Conservation (phyloP, 1,140 invertebrate genomes). For the Dysdera silvatica region DNA sequence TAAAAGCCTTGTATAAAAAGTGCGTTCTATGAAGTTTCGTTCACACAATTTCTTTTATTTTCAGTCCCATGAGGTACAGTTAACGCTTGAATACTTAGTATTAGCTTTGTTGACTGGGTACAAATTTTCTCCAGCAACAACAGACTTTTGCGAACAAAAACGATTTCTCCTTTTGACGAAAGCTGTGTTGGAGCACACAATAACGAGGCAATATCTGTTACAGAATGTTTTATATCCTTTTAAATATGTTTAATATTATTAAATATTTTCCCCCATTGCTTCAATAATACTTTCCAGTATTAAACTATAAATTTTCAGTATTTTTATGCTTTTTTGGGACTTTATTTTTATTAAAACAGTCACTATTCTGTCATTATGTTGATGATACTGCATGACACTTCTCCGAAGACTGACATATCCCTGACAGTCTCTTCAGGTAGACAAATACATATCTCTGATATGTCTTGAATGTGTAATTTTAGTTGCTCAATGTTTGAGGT, state of each 20-base stretch:
- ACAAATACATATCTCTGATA: no score
- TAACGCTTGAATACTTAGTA: constrained; percentile 53
- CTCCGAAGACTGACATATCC: no score
- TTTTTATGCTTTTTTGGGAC: background rate
- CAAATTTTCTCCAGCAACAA: constrained; percentile 52
- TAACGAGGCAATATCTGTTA: constrained; percentile 56
- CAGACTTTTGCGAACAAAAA: constrained; percentile 55
- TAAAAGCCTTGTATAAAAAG: no score
- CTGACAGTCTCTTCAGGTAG: no score
- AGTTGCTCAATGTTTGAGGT: no score
- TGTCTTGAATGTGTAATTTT: no score
- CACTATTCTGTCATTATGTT: background rate
- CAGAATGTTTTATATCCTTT: constrained; percentile 47
- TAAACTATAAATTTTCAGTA: background rate
- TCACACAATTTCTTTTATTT: constrained; percentile 29
- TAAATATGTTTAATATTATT: no score
- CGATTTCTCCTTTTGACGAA: constrained; percentile 49
- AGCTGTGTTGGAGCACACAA: constrained; percentile 48
- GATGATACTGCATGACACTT: no score
- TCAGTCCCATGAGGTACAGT: constrained; percentile 53
- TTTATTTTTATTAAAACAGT: background rate
- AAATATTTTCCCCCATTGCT: background rate
- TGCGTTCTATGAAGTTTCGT: no score
- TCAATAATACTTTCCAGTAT: background rate
- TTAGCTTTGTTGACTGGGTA: constrained; percentile 53